Evolutionary conservation across 1,140 invertebrate genomes (phyloP), one percentile per base, ranked within the genome.

Genomic region (Leptoteleia sp.): DNA sequence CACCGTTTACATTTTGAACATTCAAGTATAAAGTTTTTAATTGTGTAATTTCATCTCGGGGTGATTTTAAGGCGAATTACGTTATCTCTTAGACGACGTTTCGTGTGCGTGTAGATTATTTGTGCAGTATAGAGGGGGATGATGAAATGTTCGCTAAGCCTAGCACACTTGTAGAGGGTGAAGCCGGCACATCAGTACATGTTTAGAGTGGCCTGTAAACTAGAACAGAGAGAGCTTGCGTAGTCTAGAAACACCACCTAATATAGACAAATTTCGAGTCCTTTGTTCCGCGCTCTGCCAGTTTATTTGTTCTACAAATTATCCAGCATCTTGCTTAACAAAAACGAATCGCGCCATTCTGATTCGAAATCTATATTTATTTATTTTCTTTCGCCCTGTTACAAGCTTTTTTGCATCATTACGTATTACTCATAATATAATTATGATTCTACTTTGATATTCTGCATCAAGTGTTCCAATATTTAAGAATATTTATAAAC

Each of bases 111-210:
- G 15, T 57, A 43, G 38, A 62, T 37, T 62, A 55, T 43, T 54
- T 29, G 19, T 16, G 5, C 8, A 5, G 2, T 47, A n/a, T n/a
- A n/a, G 42, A 59, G 57, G 40, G 59, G 70, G 59, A 73, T 57
- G 70, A 73, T 64, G 70, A 75, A 75, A 75, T 65, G 71, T 75
- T 75, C 59, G 52, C 70, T 75, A 75, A 75, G 61, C 71, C 71
- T 65, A 75, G 61, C 71, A 65, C 52, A 75, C 71, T 75, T 75
- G 71, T 75, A 75, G 57, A 31, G 71, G 70, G 70, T 65, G 52
- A 64, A 57, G 50, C 47, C 11, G 48, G 50, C 43, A 65, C 50
- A 35, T 65, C 59, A 59, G 50, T 64, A 57, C 59, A 73, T 73
- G 59, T 73, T 73, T 73, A 73, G 59, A 73, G 48, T 73, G 70